Evolutionary conservation across 2,888 invertebrate species (phyloP), one percentile per base, ranked within the genome.

Genomic region (Drymonia ruficornis): DNA sequence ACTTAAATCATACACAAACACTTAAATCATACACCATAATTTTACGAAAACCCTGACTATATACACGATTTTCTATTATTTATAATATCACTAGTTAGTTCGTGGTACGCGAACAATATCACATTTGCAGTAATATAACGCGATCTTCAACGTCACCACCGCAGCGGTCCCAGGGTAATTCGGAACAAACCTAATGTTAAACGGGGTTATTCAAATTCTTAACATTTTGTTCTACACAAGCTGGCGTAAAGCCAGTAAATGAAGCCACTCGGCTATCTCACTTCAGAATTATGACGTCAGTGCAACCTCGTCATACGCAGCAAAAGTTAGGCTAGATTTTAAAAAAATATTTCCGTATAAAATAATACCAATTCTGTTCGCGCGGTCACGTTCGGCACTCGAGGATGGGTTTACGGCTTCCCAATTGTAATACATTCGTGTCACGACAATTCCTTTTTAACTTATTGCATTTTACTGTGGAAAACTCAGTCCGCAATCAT

Each of bases 401-500:
- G 49, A 23, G 50, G 48, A 49, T 52, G 19, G 15, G 48, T 46
- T 52, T 52, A 51, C 34, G 38, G 44, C 51, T 48, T 54, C n/a
- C 28, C 49, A 15, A 47, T 47, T 56, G 52, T 70, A 63, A 66
- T 67, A 72, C 67, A 80, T 78, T 84, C 80, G 53, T 67, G 72
- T 77, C 81, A 83, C 78, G 81, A 73, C 61, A 70, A 76, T 75
- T 75, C 74, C 59, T 78, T 84, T 82, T 80, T 75, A 80, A 81
- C 76, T 82, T 85, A 83, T 81, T 81, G 79, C 75, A 81, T 80
- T 84, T 84, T 80, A 81, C 77, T 78, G 78, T 71, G 69, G 72
- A 74, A 79, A 79, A 74, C 80, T 81, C 80, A 78, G 78, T 70
- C 75, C 72, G 79, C 84, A 87, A 87, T 88, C 84, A 84, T 86